Percentiles rank a stretch among this genome's conserved stretches.
Evolutionary conservation across 2,888 invertebrate species (phyloP).

Genomic region (Chelonus formosanus): DNA sequence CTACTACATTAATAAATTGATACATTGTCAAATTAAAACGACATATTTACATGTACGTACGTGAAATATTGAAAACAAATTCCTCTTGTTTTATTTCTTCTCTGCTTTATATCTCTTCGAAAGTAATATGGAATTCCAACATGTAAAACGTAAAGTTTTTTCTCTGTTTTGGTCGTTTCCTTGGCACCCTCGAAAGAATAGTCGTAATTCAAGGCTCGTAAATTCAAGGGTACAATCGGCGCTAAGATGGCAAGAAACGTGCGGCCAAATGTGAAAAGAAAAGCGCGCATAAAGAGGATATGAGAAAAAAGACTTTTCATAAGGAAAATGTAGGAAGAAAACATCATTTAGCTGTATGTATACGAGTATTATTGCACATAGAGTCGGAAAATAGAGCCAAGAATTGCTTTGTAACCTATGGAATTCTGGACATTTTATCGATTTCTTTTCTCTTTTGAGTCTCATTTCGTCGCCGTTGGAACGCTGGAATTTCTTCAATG

Average conservation of each 20-base stretch:
- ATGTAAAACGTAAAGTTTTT: slow-evolving; percentile 19
- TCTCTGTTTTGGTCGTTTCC: slow-evolving; percentile 25
- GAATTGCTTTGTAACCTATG: slow-evolving; percentile 36
- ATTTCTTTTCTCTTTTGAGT: slow-evolving; percentile 36
- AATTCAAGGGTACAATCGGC: slow-evolving; percentile 25
- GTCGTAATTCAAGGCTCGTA: slow-evolving; percentile 32
- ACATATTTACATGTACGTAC: no score
- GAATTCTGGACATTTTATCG: slow-evolving; percentile 37
- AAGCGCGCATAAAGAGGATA: slow-evolving; percentile 18
- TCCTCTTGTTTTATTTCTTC: not conserved
- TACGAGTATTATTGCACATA: slow-evolving; percentile 23
- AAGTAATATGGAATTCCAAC: slow-evolving; percentile 18
- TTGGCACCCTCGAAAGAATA: slow-evolving; percentile 1
- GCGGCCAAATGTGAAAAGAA: slow-evolving; percentile 27
- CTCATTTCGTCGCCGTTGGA: slow-evolving; percentile 37
- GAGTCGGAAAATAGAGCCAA: slow-evolving; percentile 23
- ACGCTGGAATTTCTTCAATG: slow-evolving; percentile 41
- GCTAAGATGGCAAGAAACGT: slow-evolving; percentile 28
- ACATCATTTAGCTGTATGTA: slow-evolving; percentile 11
- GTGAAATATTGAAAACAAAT: not conserved
- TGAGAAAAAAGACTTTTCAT: slow-evolving; percentile 6
- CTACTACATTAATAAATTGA: no score
- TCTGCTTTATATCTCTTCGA: slow-evolving; percentile 4
- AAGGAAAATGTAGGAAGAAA: slow-evolving; percentile 3
- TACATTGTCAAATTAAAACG: no score